Percentiles rank a stretch among this genome's conserved stretches.
Conservation (phyloP, 2,113 vertebrate species). For the Cacatua alba region DNA sequence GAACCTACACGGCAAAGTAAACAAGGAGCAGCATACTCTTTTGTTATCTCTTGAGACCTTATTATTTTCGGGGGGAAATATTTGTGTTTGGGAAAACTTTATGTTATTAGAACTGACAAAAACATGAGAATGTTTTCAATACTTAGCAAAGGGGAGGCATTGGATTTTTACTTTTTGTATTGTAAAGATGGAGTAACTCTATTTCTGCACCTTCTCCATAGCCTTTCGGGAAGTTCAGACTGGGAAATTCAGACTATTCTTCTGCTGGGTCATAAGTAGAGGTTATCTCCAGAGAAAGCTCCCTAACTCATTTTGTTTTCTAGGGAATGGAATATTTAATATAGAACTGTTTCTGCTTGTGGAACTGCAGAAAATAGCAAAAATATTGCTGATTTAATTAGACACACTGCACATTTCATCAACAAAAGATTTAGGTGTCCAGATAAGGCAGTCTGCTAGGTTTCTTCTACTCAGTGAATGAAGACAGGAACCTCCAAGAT, state of each 20-base stretch:
- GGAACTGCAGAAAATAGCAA: not conserved
- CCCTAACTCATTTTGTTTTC: not conserved
- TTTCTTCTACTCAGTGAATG: not conserved
- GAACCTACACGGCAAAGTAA: not conserved
- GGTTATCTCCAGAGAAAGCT: not conserved
- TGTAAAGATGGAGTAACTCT: not conserved
- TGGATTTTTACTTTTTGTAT: not conserved
- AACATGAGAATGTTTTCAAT: not conserved
- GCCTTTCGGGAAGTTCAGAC: not conserved
- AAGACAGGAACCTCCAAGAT: not conserved
- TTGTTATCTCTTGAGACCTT: conserved; percentile 67
- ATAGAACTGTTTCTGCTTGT: not conserved
- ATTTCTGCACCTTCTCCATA: not conserved
- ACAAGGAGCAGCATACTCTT: conserved; percentile 11
- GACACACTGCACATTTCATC: not conserved
- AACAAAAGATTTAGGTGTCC: not conserved
- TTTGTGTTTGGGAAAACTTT: conserved; percentile 45
- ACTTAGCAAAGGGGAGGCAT: not conserved
- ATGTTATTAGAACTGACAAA: not conserved
- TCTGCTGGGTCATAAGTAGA: not conserved
- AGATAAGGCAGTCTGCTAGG: not conserved
- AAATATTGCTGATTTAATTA: not conserved
- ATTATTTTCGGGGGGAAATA: conserved; percentile 58
- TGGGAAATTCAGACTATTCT: not conserved
- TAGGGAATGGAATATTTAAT: not conserved